Evolutionary conservation across 2,113 vertebrate genomes (phyloP).

Genomic region (Rafetus swinhoei): DNA sequence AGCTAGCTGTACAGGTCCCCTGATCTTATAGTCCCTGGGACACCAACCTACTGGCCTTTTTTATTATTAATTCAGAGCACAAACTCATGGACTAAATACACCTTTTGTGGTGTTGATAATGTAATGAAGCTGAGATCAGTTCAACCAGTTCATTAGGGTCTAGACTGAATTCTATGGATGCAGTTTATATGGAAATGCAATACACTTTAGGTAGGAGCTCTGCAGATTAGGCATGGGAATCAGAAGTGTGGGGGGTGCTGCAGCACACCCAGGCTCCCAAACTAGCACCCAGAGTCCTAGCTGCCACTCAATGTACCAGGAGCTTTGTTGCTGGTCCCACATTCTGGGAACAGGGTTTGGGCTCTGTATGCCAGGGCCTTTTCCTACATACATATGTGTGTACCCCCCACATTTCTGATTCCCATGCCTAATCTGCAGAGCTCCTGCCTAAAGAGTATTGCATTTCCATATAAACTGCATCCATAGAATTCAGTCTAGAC

Average conservation of each 20-base stretch:
- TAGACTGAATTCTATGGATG: neutral
- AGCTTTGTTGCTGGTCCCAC: too few species aligned
- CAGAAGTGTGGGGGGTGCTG: too few species aligned
- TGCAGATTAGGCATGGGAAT: too few species aligned
- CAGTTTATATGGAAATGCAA: fast-evolving
- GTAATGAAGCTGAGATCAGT: fast-evolving
- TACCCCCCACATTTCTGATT: too few species aligned
- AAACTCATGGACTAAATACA: fast-evolving
- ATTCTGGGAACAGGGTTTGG: too few species aligned
- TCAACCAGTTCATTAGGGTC: neutral
- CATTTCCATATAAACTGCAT: fast-evolving
- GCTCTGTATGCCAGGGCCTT: too few species aligned
- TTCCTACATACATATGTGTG: too few species aligned
- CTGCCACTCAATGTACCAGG: too few species aligned
- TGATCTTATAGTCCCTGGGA: neutral
- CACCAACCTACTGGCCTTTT: neutral
- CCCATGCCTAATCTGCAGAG: too few species aligned
- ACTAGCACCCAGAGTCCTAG: too few species aligned
- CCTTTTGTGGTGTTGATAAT: neutral
- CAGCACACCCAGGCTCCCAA: too few species aligned
- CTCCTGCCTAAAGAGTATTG: neutral
- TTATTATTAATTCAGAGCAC: fast-evolving
- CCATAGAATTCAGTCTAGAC: neutral
- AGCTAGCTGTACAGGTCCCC: neutral
- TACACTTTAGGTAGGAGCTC: neutral